A percentile compares a stretch with the other conserved stretches of the same genome.
Evolutionary conservation across 2,888 invertebrate species (phyloP).

Genomic region (Chelonus formosanus): DNA sequence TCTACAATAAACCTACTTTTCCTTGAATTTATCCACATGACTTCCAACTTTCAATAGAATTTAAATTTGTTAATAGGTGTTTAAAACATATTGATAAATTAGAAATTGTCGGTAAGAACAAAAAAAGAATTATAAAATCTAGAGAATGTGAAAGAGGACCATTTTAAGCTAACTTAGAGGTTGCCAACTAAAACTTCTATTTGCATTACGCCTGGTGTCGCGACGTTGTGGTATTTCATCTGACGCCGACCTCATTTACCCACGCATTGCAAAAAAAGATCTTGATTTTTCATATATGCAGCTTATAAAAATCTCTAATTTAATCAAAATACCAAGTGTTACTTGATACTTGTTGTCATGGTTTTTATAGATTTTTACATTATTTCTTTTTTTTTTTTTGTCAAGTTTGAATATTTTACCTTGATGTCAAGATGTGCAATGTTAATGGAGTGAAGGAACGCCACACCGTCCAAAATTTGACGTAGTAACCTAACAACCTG

Average conservation of each 20-base stretch:
- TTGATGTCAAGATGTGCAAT: constrained; percentile 74
- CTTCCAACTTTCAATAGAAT: not conserved
- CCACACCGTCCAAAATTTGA: constrained; percentile 70
- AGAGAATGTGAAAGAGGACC: constrained; percentile 6
- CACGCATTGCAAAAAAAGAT: constrained; percentile 22
- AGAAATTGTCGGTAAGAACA: not conserved
- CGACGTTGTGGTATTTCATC: constrained; percentile 33
- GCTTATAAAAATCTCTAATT: not conserved
- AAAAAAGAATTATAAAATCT: not conserved
- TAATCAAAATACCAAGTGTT: not conserved
- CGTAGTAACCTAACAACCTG: constrained; percentile 68
- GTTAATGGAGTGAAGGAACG: constrained; percentile 70
- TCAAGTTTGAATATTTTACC: constrained; percentile 58
- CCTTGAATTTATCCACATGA: not conserved
- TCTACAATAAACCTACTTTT: not conserved
- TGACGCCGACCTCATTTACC: constrained; percentile 35
- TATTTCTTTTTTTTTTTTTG: not conserved
- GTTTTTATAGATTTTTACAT: not conserved
- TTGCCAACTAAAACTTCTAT: constrained; percentile 9
- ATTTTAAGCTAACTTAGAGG: constrained; percentile 7
- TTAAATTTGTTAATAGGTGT: not conserved
- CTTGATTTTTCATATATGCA: too few relatives aligned
- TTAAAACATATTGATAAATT: not conserved
- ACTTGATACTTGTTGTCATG: not conserved
- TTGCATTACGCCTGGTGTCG: constrained; percentile 29